Percentiles rank a stretch among this genome's conserved stretches.
Evolutionary conservation across 2,797 vertebrate species (phyloP).

Genomic region (Sebastes hubbsi): DNA sequence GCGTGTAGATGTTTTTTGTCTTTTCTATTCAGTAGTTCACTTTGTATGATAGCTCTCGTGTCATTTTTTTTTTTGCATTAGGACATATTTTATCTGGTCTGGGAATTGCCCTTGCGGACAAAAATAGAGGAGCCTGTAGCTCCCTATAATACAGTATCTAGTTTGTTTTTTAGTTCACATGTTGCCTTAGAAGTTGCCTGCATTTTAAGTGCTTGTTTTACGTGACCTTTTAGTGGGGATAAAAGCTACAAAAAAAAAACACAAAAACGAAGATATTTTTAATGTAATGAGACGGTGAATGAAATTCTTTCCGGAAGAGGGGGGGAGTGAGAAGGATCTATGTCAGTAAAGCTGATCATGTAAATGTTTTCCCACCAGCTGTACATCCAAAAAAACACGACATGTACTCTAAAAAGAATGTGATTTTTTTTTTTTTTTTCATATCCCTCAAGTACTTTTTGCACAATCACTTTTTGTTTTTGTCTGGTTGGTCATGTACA

Average conservation of each 20-base stretch:
- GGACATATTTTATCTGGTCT: constrained; percentile 55
- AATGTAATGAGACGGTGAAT: constrained; percentile 53
- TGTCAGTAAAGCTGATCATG: constrained; percentile 50
- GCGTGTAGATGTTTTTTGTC: constrained; percentile 65
- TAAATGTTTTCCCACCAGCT: constrained; percentile 46
- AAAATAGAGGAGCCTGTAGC: constrained; percentile 33
- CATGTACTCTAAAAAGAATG: constrained; percentile 41
- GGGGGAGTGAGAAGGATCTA: constrained; percentile 22
- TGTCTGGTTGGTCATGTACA: constrained; percentile 38
- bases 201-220: constrained; percentile 80
- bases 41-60: constrained; percentile 56
- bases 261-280: constrained; percentile 33
- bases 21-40: constrained; percentile 70
- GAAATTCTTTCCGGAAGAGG: constrained; percentile 15
- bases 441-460: constrained; percentile 62
- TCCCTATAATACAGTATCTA: constrained; percentile 53
- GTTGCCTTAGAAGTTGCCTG: constrained; percentile 85
- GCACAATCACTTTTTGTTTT: constrained; percentile 71
- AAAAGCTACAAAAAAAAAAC: constrained; percentile 16
- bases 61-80: constrained; percentile 37
- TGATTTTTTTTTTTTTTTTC: constrained; percentile 5
- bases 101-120: constrained; percentile 37
- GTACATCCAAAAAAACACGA: constrained; percentile 26
- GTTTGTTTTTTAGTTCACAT: constrained; percentile 82
- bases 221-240: constrained; percentile 59